Percentiles rank a stretch among this genome's conserved stretches.
These are phyloP conservation scores for Ciconia nigra DNA, from an alignment of 2,797 vertebrate species.

Conservation along the genomic window DNA sequence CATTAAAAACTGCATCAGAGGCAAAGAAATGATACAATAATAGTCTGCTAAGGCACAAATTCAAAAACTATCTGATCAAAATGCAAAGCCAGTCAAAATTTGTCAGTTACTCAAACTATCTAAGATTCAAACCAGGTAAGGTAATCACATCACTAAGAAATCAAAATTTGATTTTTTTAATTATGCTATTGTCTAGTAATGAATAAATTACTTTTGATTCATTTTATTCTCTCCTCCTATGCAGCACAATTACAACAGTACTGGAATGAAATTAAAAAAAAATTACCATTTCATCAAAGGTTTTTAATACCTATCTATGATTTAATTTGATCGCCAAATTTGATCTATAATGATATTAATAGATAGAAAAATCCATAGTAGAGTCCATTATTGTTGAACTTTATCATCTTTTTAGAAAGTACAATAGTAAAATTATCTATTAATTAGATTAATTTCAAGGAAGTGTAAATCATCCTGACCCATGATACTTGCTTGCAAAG, in stretches of 20 bases:
- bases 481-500: constrained; percentile 39
- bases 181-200: constrained; percentile 47
- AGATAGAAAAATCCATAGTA: constrained; percentile 57
- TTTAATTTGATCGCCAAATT: constrained; percentile 42
- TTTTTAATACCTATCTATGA: constrained; percentile 47
- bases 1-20: not conserved
- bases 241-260: constrained; percentile 28
- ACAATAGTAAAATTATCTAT: constrained; percentile 58
- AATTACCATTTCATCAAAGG: constrained; percentile 41
- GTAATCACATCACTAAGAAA: not conserved
- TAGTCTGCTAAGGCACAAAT: not conserved
- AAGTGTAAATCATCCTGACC: constrained; percentile 59
- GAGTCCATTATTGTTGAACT: constrained; percentile 59
- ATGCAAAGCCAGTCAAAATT: not conserved
- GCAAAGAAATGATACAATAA: not conserved
- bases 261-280: constrained; percentile 11
- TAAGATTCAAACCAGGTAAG: not conserved
- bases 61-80: not conserved
- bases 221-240: constrained; percentile 51
- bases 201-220: constrained; percentile 48
- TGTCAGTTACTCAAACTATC: not conserved
- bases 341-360: constrained; percentile 60
- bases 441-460: constrained; percentile 66
- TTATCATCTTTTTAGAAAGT: constrained; percentile 41
- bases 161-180: not conserved